Evolutionary conservation across 2,797 vertebrate species (phyloP).

Genomic region (Nannoperca obscura): DNA sequence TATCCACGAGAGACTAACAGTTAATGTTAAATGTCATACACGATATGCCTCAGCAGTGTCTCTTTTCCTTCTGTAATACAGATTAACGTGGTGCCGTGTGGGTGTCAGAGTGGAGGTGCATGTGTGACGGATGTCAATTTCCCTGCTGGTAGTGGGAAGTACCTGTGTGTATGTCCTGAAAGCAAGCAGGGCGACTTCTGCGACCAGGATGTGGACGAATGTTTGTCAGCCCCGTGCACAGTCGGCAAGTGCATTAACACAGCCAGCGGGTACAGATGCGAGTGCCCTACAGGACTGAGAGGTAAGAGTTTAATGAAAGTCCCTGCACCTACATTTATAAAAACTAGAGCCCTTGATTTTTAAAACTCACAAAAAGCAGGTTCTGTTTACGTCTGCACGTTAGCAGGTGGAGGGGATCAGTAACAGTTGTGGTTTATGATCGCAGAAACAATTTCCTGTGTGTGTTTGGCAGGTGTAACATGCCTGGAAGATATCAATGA

Average conservation of each 20-base stretch:
- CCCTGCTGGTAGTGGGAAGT: conserved; percentile 87
- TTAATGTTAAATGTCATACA: no score
- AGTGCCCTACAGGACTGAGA: conserved; percentile 81
- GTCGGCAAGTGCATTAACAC: conserved; percentile 72
- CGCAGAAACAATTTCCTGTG: not conserved
- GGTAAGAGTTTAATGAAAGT: conserved; percentile 57
- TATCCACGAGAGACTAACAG: not conserved
- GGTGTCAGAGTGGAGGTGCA: conserved; percentile 81
- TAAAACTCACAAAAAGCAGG: not conserved
- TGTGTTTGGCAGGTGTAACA: conserved; percentile 72
- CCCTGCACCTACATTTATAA: not conserved
- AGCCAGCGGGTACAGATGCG: conserved; percentile 69
- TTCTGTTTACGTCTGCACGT: not conserved
- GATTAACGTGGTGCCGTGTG: conserved; percentile 85
- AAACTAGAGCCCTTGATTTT: not conserved
- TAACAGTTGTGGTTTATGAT: not conserved
- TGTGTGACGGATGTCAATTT: conserved; percentile 86
- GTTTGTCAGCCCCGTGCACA: conserved; percentile 74
- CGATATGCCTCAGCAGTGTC: not conserved
- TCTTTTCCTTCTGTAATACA: conserved; percentile 42
- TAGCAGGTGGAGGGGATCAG: not conserved
- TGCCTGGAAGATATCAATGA: conserved; percentile 87
- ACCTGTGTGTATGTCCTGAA: conserved; percentile 85
- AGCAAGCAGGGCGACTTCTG: conserved; percentile 84
- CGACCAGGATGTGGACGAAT: conserved; percentile 72